A percentile compares a stretch with the other conserved stretches of the same genome.
phyloP scores from a whole-genome alignment of 2,888 invertebrate species.

The Andrena marginata region DNA sequence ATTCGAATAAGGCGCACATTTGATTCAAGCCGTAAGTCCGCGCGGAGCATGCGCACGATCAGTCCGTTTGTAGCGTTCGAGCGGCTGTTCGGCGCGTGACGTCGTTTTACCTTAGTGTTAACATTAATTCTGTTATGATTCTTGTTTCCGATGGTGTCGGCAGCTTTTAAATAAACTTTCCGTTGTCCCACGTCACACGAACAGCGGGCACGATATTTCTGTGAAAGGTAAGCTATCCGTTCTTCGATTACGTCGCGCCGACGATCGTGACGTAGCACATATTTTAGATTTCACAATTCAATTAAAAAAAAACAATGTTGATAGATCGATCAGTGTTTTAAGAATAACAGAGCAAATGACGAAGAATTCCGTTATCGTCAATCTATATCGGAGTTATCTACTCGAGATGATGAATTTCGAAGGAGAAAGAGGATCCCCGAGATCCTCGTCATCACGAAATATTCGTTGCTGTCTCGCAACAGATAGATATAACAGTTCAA shows the following conservation, averaged over 20 bases:
- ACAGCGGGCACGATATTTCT: neutral
- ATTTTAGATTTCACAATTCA: slow-evolving; percentile 45
- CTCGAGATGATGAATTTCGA: slow-evolving; percentile 57
- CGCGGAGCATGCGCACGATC: slow-evolving; percentile 38
- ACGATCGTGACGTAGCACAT: slow-evolving; percentile 56
- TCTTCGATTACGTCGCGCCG: slow-evolving; percentile 24
- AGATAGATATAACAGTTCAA: slow-evolving; percentile 60
- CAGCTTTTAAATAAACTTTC: neutral
- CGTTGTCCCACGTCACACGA: neutral
- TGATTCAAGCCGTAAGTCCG: neutral
- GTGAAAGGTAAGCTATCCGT: slow-evolving; percentile 47
- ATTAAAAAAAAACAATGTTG: slow-evolving; percentile 42
- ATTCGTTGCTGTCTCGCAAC: slow-evolving; percentile 61
- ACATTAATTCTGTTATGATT: slow-evolving; percentile 15
- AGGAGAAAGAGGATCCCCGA: slow-evolving; percentile 51
- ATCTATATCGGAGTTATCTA: slow-evolving; percentile 51
- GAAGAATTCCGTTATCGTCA: slow-evolving; percentile 56
- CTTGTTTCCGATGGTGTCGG: neutral
- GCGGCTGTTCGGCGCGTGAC: slow-evolving; percentile 24
- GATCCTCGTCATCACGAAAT: slow-evolving; percentile 61
- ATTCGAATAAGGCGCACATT: neutral
- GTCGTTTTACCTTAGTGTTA: slow-evolving; percentile 21
- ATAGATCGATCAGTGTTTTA: slow-evolving; percentile 56
- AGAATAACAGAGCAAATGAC: slow-evolving; percentile 55
- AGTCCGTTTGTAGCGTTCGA: slow-evolving; percentile 21